Percentiles rank a stretch among this genome's conserved stretches.
Evolutionary conservation across 2,888 invertebrate genomes (phyloP).

Genomic region (Aradus depressus): DNA sequence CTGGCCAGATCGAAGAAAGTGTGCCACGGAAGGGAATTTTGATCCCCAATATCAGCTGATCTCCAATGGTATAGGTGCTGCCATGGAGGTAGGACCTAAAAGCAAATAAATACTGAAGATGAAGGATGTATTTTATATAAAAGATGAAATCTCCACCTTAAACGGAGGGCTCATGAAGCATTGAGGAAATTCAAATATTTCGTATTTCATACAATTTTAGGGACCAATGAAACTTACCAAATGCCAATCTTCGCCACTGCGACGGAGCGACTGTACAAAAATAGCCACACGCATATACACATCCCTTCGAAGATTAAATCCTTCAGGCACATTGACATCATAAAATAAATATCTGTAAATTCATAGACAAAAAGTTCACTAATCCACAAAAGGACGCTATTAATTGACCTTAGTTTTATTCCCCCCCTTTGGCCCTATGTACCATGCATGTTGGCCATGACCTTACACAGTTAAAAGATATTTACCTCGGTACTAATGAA

Average conservation of each 20-base stretch:
- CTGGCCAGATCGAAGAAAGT: constrained; percentile 74
- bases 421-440: too few species aligned
- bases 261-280: constrained; percentile 50
- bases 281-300: constrained; percentile 89
- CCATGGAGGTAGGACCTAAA: constrained; percentile 81
- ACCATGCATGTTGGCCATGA: too few species aligned
- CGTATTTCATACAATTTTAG: too few species aligned
- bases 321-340: constrained; percentile 90
- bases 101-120: not conserved
- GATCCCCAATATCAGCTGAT: constrained; percentile 43
- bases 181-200: too few species aligned
- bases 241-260: constrained; percentile 31
- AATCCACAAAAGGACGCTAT: too few species aligned
- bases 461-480: too few species aligned
- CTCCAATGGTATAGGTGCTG: constrained; percentile 83
- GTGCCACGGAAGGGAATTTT: constrained; percentile 62
- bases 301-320: constrained; percentile 91
- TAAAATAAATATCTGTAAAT: constrained; percentile 62
- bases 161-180: too few species aligned
- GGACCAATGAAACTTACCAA: constrained; percentile 37
- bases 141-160: not conserved
- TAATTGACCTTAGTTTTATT: too few species aligned
- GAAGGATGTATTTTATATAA: not conserved
- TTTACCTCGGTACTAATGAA: too few species aligned
- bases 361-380: too few species aligned